Evolutionary conservation across 1,140 invertebrate genomes (phyloP).

Genomic region (Eueides isabella): DNA sequence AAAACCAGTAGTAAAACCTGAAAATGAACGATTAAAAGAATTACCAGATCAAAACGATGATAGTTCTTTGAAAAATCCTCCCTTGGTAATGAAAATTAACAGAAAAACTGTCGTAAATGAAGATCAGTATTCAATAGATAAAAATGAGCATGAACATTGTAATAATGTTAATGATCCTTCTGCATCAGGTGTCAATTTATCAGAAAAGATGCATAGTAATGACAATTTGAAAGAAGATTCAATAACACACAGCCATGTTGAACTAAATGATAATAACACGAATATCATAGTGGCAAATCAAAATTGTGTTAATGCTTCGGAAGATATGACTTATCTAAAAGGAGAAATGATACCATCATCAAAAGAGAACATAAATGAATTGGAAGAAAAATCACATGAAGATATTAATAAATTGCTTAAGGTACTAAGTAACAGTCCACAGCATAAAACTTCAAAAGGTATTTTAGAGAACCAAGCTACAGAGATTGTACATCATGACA

Average conservation of each 20-base stretch:
- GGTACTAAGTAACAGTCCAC: conserved; percentile 3
- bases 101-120: conserved; percentile 64
- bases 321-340: conserved; percentile 29
- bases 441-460: conserved; percentile 13
- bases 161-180: conserved; percentile 55
- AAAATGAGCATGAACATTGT: conserved; percentile 44
- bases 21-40: conserved; percentile 53
- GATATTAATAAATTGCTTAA: neutral
- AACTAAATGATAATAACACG: conserved; percentile 12
- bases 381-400: neutral
- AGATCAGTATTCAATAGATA: conserved; percentile 45
- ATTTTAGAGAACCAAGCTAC: conserved; percentile 16
- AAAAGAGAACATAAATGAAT: conserved; percentile 20
- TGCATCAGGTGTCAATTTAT: conserved; percentile 30
- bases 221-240: neutral
- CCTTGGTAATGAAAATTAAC: conserved; percentile 76
- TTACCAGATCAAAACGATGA: conserved; percentile 53
- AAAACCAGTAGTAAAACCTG: conserved; percentile 76
- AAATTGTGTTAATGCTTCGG: conserved; percentile 47
- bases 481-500: conserved; percentile 9
- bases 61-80: conserved; percentile 63
- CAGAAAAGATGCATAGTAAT: conserved; percentile 18
- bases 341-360: conserved; percentile 7
- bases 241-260: neutral
- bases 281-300: conserved; percentile 36